These are phyloP conservation scores for Parapsyche elsis DNA, from an alignment of 1,140 invertebrate genomes.

Conservation along the genomic window DNA sequence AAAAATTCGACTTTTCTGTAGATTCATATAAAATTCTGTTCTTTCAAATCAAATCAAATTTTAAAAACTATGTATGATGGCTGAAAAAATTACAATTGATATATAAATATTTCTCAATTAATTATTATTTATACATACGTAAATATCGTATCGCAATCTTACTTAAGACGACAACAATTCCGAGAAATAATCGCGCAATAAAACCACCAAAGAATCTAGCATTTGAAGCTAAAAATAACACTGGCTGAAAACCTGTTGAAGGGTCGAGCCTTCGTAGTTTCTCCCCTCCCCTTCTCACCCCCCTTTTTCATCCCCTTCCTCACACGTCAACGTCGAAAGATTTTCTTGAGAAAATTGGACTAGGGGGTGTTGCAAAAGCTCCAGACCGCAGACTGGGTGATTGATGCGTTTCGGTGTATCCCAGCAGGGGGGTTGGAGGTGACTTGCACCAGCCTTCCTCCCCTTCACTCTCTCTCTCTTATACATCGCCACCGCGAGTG, in stretches of 20 bases:
- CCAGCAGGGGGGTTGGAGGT: neutral
- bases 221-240: neutral
- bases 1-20: too few relatives aligned
- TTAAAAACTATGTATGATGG: too few relatives aligned
- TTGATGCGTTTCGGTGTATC: conserved; percentile 6
- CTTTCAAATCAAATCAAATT: too few relatives aligned
- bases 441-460: neutral
- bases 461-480: neutral
- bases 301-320: neutral
- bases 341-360: neutral
- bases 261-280: too few relatives aligned
- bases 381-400: neutral
- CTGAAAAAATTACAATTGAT: too few relatives aligned
- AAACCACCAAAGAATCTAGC: too few relatives aligned
- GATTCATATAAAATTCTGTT: too few relatives aligned
- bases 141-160: too few relatives aligned
- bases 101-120: too few relatives aligned
- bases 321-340: neutral
- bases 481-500: neutral
- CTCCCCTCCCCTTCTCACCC: neutral
- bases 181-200: too few relatives aligned
- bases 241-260: neutral
- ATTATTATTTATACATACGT: too few relatives aligned
- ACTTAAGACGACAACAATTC: too few relatives aligned
- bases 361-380: neutral